Evolutionary conservation across 2,113 vertebrate genomes (phyloP), one percentile per base, ranked within the genome.

Genomic region (Piliocolobus tephrosceles): DNA sequence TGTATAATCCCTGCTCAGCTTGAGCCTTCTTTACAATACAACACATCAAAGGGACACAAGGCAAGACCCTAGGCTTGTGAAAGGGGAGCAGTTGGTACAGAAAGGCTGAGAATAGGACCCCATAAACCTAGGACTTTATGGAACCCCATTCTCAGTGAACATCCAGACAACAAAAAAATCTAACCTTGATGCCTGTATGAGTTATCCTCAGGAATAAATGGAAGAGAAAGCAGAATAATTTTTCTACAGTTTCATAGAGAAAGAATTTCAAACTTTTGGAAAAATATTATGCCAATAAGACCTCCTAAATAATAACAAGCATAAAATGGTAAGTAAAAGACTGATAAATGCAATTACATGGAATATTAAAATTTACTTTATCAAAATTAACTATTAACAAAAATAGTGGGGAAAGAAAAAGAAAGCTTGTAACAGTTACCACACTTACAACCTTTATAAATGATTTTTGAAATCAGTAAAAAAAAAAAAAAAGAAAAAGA

Each of bases 381-480:
- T 58, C 6, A 88, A 92, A 72, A 87, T 83, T 92, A 66, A 76
- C 3, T 20, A 64, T 50, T 76, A 58, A 57, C 13, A 94, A 93
- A 84, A 80, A 23, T 22, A 88, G 43, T 47, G 4, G 27, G 1
- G 1, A 8, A 8, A 32, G 8, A 73, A 70, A 89, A 35, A 68
- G 55, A 9, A 70, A 27, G 11, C 13, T 40, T 52, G 6, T 4
- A 23, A 66, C 5, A 58, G n/a, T 88, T 73, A 94, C n/a, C 38
- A 94, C 30, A 40, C 8, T 6, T 73, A 2, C 5, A 70, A 73
- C 16, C 20, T 76, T 88, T 84, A 93, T 68, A 40, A 83, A 90
- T 23, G 11, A 83, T 66, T 73, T 1, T 17, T 22, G 38, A 61
- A 84, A 85, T 73, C 13, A 61, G 50, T 80, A 25, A 38, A 50